Base-by-base conservation (phyloP, 1,140 invertebrate genomes). In the Eumaeus atala region DNA sequence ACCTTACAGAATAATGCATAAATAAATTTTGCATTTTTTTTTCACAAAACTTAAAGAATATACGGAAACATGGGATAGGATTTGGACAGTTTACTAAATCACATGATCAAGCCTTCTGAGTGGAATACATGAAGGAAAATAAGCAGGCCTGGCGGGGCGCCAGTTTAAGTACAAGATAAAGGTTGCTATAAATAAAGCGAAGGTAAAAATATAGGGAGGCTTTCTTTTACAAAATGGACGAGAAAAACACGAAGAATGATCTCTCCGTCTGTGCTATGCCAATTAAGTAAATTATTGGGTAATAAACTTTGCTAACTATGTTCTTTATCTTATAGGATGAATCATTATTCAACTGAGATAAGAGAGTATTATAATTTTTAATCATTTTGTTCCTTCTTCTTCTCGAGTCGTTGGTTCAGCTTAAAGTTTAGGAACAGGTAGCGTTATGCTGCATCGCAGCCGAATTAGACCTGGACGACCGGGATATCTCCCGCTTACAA, bases 31-130 rank as follows among this genome's bases (percentile, higher is more conserved):
- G 14, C 17, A 5, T 16, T 16, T 14, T 5, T 9, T 44, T 14
- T 44, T 44, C 17, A 16, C 40, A 3, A 44, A 44, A 44, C 40
- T 17, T 1, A 10, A 14, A 6, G 34, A 47, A 54, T 54, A 54
- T 44, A 44, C 51, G 16, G 44, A 54, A 54, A 44, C 51, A 40
- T 42, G 51, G 14, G 51, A 42, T 40, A 47, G 40, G 42, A 44
- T 54, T 42, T 40, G 18, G 42, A 55, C 44, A 56, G 38, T 54
- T 59, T 54, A 64, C 59, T 59, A 59, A 63, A 63, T 63, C 47
- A 61, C 50, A 59, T 59, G 57, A 63, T 63, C 59, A 56, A 38
- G 61, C 51, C 51, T 44, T 56, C 53, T 58, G 59, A 63, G 54
- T 54, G 44, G 57, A 59, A 59, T 56, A 62, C 61, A 52, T 54